Base-by-base conservation (phyloP, 1,140 invertebrate genomes). In the Gryon sp. region DNA sequence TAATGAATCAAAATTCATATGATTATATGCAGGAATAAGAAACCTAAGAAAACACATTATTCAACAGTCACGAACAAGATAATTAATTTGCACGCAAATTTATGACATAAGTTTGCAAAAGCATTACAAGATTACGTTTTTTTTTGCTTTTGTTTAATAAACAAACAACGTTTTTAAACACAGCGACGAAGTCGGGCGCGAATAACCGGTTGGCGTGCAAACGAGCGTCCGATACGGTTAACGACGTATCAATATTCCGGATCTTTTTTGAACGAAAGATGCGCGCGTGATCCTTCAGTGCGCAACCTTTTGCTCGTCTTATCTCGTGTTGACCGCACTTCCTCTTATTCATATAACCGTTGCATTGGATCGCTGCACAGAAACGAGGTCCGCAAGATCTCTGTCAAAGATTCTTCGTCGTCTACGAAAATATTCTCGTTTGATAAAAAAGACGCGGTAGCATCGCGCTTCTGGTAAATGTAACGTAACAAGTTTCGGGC, bases 151-250 rank as follows among this genome's bases (percentile, higher is more conserved):
- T 50, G n/a, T n/a, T n/a, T n/a, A n/a, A n/a, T n/a, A n/a, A n/a
- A n/a, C n/a, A n/a, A n/a, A n/a, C n/a, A n/a, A n/a, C n/a, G n/a
- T n/a, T n/a, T n/a, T n/a, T n/a, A n/a, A n/a, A n/a, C n/a, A 57
- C 26, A 43, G 15, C 53, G 24, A 26, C 30, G 9, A 20, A 55
- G 38, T 48, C 43, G 41, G 32, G 22, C 45, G 26, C 36, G 43
- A 68, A 78, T n/a, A n/a, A 78, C 76, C 76, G 76, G 76, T 78
- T 66, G 41, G 46, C 36, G 22, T 22, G 30, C 26, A 45, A 46
- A 66, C 53, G 24, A 36, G 20, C 19, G 62, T 34, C 62, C 38
- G 32, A 62, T 45, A 53, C 28, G 36, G 34, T 52, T 43, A 55
- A 43, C 74, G 65, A 75, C 30, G 24, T 65, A 75, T 60, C 62